These are phyloP conservation scores for Sinohyriopsis cumingii DNA, from an alignment of 2,888 invertebrate genomes.

Conservation along the genomic window DNA sequence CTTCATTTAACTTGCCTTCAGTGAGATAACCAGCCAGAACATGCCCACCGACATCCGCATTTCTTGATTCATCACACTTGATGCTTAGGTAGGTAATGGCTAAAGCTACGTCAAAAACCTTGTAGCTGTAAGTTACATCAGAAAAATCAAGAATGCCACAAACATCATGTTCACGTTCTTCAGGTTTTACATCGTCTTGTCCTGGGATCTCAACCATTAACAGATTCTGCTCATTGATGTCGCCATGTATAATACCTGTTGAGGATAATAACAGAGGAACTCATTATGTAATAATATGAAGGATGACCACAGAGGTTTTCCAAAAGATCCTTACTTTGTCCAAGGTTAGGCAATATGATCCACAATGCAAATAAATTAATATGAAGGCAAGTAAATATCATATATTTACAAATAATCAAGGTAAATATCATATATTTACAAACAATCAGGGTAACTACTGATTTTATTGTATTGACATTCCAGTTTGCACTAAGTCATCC, in stretches of 20 bases:
- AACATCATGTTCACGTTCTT: conserved; percentile 75
- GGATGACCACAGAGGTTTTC: background rate
- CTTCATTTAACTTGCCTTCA: conserved; percentile 76
- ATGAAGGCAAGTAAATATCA: too few species aligned
- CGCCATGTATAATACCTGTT: conserved; percentile 85
- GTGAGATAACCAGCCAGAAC: conserved; percentile 85
- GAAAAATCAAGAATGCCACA: conserved; percentile 88
- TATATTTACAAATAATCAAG: too few species aligned
- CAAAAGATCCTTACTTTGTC: too few species aligned
- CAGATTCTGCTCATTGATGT: conserved; percentile 92
- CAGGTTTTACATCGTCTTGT: conserved; percentile 63
- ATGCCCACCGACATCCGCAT: conserved; percentile 70
- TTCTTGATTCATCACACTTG: conserved; percentile 76
- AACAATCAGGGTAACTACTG: too few species aligned
- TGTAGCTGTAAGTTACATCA: conserved; percentile 82
- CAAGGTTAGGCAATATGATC: too few species aligned
- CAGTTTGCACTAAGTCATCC: too few species aligned
- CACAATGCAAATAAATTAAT: too few species aligned
- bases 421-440: too few species aligned
- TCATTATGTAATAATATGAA: background rate
- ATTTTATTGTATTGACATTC: too few species aligned
- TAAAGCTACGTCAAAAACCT: conserved; percentile 87
- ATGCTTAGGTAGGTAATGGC: conserved; percentile 86
- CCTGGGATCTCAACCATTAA: conserved; percentile 74
- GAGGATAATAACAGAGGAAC: conserved; percentile 1